Conservation (phyloP, 2,113 vertebrate species). For the Odocoileus hemionus region DNA sequence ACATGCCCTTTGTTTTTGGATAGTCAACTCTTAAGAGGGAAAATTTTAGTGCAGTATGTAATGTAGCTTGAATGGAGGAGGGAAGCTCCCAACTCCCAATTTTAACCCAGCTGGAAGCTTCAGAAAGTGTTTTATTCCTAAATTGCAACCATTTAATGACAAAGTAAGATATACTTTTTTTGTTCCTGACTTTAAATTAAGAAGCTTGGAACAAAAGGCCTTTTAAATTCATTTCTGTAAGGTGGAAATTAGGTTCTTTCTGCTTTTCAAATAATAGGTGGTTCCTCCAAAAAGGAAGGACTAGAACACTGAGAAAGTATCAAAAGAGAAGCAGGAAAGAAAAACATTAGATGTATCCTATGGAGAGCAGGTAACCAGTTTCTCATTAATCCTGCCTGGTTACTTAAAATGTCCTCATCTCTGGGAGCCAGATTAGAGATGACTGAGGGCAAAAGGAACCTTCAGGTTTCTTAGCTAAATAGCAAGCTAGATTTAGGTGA, state of each 20-base stretch:
- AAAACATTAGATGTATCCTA: not conserved
- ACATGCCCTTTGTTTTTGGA: not conserved
- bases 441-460: not conserved
- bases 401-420: not conserved
- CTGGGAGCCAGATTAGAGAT: not conserved
- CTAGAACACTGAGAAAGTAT: not conserved
- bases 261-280: conserved; percentile 50
- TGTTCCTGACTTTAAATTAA: conserved; percentile 58
- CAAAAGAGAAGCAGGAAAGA: conserved; percentile 34
- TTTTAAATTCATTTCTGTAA: conserved; percentile 50
- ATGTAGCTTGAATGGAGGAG: not conserved
- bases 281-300: conserved; percentile 12
- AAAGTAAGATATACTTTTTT: conserved; percentile 36
- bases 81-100: not conserved
- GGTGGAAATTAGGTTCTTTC: conserved; percentile 54
- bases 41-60: conserved; percentile 6
- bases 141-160: conserved; percentile 52
- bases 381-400: not conserved
- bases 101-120: conserved; percentile 55
- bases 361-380: not conserved
- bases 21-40: not conserved
- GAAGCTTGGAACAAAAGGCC: conserved; percentile 42
- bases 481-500: not conserved
- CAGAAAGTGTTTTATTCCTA: conserved; percentile 38
- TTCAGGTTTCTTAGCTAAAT: not conserved